Base-by-base conservation (phyloP, 2,797 vertebrate genomes). In the Tolypeutes matacus region DNA sequence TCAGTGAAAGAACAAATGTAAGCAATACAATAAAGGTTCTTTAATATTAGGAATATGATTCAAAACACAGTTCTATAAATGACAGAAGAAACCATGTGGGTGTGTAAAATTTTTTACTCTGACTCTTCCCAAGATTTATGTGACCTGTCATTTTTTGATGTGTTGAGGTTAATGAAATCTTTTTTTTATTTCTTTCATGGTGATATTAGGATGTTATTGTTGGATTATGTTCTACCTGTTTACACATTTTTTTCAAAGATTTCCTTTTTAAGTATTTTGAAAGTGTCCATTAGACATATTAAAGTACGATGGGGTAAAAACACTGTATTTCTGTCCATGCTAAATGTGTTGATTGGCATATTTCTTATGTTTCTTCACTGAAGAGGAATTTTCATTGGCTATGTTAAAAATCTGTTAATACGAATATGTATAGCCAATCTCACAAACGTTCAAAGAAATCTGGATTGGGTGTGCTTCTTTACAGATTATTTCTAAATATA, bases 1-100 rank as follows among this genome's bases (percentile, higher is more conserved):
- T 91, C 65, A 80, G 46, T 82, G 20, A 75, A 93, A 82, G 65
- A 90, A 31, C 31, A 92, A 85, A 87, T 75, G 27, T 53, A 62
- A 77, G 5, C 18, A 58, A 86, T 62, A 69, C 2, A 49, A 86
- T 15, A 25, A 46, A 78, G 4, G 2, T 23, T 64, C 25, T 89
- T 91, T 91, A 80, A 75, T 69, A 72, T 20, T 7, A 72, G 80
- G 13, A 7, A 27, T 42, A 64, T 36, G 75, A 93, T 84, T 86
- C 27, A 81, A 69, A 86, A 82, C 36, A 7, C 20, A 85, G 29
- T 39, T 34, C 17, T 64, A 5, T 31, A 91, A 56, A 1, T 39
- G 46, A 78, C 87, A 88, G 51, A 39, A 12, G 36, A 82, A 91
- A 87, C 34, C 42, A 42, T 70, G 4, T 80, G 51, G 36, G 15